Evolutionary conservation across 2,797 vertebrate species (phyloP).

Genomic region (Pseudocheirus occidentalis): DNA sequence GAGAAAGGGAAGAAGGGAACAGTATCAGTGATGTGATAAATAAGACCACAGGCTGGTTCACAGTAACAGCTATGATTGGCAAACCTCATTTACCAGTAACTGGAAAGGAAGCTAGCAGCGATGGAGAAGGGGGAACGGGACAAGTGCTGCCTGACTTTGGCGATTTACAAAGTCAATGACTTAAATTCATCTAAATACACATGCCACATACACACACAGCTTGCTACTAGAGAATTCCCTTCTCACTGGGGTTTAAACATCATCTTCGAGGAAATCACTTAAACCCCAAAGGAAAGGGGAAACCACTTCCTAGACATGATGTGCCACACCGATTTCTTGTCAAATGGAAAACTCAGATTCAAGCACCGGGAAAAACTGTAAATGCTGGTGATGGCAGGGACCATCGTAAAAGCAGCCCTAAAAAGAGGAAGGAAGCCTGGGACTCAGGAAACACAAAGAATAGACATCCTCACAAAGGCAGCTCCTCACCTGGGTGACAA

Average conservation of each 20-base stretch:
- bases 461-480: conserved; percentile 47
- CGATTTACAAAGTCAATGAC: conserved; percentile 51
- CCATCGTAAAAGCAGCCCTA: conserved; percentile 52
- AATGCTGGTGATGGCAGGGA: conserved; percentile 49
- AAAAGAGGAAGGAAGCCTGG: conserved; percentile 57
- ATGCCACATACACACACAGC: conserved; percentile 27
- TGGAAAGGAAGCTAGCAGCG: conserved; percentile 35
- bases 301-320: neutral
- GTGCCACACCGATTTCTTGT: conserved; percentile 25
- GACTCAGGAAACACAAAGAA: conserved; percentile 35
- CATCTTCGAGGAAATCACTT: conserved; percentile 41
- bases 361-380: conserved; percentile 16
- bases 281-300: neutral
- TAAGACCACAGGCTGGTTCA: conserved; percentile 56
- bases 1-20: neutral
- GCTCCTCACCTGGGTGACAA: conserved; percentile 94
- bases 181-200: conserved; percentile 61
- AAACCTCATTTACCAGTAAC: conserved; percentile 19
- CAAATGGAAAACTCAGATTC: conserved; percentile 46
- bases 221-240: conserved; percentile 17
- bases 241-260: conserved; percentile 38
- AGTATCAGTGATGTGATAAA: conserved; percentile 1
- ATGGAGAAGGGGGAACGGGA: conserved; percentile 10
- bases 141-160: conserved; percentile 52
- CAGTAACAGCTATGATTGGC: conserved; percentile 48